Base-by-base conservation (phyloP, 2,113 vertebrate genomes). In the Corynorhinus townsendii region DNA sequence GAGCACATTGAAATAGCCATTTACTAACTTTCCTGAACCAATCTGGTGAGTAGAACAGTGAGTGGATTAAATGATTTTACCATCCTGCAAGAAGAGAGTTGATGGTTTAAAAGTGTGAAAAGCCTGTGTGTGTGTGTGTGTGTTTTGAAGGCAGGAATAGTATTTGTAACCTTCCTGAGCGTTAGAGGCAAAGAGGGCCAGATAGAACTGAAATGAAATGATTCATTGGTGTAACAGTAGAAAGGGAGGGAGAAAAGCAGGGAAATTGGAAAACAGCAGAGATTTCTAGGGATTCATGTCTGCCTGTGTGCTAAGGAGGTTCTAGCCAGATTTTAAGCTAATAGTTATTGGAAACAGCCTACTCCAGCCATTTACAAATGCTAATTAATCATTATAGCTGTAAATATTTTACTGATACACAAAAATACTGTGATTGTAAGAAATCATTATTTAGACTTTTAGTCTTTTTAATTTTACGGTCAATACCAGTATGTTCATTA, bases 1-100 rank as follows among this genome's bases (percentile, higher is more conserved):
- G 33, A 68, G 14, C 20, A 8, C 10, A 0, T 2, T 40, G 49
- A 92, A 69, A 49, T 59, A 93, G 62, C 14, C 56, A 45, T 17
- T 75, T 71, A 22, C 11, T 30, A 40, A 20, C 38, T 76, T 56
- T 69, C n/a, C 40, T 81, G 26, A 14, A 26, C 16, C 66, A 89
- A 14, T 16, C 49, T 43, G 96, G 84, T 92, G 72, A 96, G 86
- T 76, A 84, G 73, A 59, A n/a, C 47, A 91, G 71, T 52, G 19
- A 12, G 11, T 62, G 35, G 11, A 20, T 40, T 20, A 64, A 81
- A 35, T 56, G 49, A 45, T 64, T 86, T 69, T 33, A 14, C 80
- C 77, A 6, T 71, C 90, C 47, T 64, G 22, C 45, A 62, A 59
- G 24, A 16, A 92, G 20, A 43, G 35, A 87, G 40, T 20, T 33